Evolutionary conservation across 1,140 invertebrate species (phyloP), one percentile per base, ranked within the genome.

Genomic region (Archegozetes longisetosus): DNA sequence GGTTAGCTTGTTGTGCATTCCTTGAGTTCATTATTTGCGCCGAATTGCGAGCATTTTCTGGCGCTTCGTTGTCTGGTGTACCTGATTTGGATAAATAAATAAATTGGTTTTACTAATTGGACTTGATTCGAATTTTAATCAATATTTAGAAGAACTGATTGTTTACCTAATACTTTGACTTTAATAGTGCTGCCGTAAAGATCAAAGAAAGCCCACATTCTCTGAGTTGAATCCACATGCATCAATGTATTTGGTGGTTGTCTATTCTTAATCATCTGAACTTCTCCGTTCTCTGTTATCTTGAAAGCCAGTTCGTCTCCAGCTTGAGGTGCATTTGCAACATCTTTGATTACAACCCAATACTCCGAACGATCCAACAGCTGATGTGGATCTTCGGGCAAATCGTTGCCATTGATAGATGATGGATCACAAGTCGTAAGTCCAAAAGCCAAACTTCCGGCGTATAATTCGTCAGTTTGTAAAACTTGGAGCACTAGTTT

Each of bases 321-420:
- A 25, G 83, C 78, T 61, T 85, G 78, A 0, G 90, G 81, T 40
- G 78, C 82, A 27, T 83, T 82, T 0, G 86, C 88, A 1, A 95
- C 87, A 69, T 96, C 88, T 66, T 93, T 86, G 64, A 85, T 85
- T 0, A 97, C 87, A 1, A 96, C 89, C 92, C 92, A 97, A 70
- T 97, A 97, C 68, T 98, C 92, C 0, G 84, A 86, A n/a, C 93
- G 76, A 70, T 98, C 93, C 2, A 97, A 71, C 0, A 98, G 74
- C 25, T 86, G 78, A 67, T 97, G 90, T 0, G 88, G 84, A 73
- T 97, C 91, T 65, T 94, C 89, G 0, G 94, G 94, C 9, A 97
- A 73, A 65, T 89, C 86, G 14, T 77, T 75, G 0, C 78, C 72
- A 40, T 64, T 67, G 9, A 97, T 67, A 9, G 76, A 78, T 0